A percentile compares a stretch with the other conserved stretches of the same genome.
These are phyloP conservation scores for Equus przewalskii DNA, from an alignment of 2,113 vertebrate genomes.

Conservation along the genomic window DNA sequence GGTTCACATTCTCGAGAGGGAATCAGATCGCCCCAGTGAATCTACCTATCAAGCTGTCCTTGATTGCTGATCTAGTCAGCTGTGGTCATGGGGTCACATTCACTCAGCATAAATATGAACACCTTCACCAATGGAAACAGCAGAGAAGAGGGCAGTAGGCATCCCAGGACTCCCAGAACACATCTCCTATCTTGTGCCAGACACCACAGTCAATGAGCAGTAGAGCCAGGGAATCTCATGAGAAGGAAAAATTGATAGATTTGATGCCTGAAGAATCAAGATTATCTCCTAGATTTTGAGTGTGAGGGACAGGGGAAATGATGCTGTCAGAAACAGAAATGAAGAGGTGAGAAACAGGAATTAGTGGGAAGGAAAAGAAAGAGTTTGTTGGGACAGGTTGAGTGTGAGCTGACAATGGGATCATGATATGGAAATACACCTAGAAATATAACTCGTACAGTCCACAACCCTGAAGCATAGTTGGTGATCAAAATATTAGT, in stretches of 20 bases:
- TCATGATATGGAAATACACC: neutral
- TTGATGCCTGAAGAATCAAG: neutral
- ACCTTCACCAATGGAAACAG: neutral
- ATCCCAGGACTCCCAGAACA: neutral
- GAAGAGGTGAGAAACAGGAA: neutral
- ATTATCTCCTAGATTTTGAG: neutral
- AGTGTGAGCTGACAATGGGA: neutral
- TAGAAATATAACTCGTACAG: neutral
- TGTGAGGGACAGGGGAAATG: neutral
- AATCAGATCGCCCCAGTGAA: neutral
- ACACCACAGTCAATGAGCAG: neutral
- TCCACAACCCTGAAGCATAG: neutral
- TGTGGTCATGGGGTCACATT: neutral
- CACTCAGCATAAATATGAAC: neutral
- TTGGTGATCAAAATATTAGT: neutral
- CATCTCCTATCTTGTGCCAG: neutral
- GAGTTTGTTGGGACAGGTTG: neutral
- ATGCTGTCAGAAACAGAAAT: neutral
- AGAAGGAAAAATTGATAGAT: neutral
- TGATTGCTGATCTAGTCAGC: neutral
- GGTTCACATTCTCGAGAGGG: neutral
- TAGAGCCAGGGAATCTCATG: neutral
- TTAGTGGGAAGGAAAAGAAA: neutral
- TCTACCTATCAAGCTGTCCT: neutral
- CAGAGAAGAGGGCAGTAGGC: neutral